Base-by-base conservation (phyloP, 2,797 vertebrate species). In the Scolopax rusticola region DNA sequence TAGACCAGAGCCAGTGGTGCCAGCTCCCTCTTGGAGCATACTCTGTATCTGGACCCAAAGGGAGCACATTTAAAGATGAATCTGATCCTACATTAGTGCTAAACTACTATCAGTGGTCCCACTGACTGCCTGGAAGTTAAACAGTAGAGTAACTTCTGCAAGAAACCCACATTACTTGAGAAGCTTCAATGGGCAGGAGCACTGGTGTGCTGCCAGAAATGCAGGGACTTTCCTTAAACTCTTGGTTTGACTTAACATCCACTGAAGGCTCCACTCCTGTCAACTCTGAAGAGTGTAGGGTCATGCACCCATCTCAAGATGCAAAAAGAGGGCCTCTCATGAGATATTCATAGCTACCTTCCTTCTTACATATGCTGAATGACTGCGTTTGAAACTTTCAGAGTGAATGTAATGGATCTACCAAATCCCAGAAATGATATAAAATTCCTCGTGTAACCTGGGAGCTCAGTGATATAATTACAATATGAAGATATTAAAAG, bases 151-250 rank as follows among this genome's bases (percentile, higher is more conserved):
- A 65, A 78, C 28, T 73, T n/a, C 59, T 70, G 57, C 76, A 65
- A 83, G 71, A 65, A 71, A 43, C 61, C 85, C 68, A 53, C 3
- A 1, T 27, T 61, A 73, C 27, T 36, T 25, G 59, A 24, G 70
- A 86, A 90, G 43, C 50, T 81, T 25, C 65, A 23, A 24, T 59
- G 3, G 3, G 40, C 0, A 45, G 65, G 48, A 57, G 40, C 38
- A 64, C 71, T 80, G 76, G 30, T 40, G 30, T n/a, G 25, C 59
- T 79, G 89, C 59, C 82, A 93, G 82, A 80, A 89, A 28, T 38
- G 30, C 15, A 5, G 93, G 92, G 94, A 81, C 91, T 95, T 95
- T 48, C 92, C 93, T 96, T 56, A 61, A 92, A 84, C 91, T 96
- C 91, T 88, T 92, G 83, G 21, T 93, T 94, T 96, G 87, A 96